Evolutionary conservation across 2,888 invertebrate species (phyloP), one percentile per base, ranked within the genome.

Genomic region (Galerucella pusilla): DNA sequence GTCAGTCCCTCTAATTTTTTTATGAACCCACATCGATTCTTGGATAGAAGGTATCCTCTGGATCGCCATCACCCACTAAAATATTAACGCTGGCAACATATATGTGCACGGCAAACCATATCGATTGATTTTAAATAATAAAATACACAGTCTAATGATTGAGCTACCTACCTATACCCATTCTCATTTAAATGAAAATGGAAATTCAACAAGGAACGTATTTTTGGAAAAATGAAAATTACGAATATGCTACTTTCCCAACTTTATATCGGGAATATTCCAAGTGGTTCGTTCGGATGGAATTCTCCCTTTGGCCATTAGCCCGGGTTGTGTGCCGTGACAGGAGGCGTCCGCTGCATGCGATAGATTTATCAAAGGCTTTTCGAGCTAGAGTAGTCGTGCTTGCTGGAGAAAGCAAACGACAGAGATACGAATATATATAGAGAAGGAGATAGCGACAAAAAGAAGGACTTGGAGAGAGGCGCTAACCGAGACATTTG

Each of bases 401-500:
- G 77, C 78, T 73, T 78, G 78, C 78, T 77, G 75, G 49, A 67
- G 66, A 72, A 60, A 65, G 45, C 12, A 16, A 65, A 9, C 20
- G 20, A 46, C 14, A 1, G 64, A 65, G 45, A 46, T n/a, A 46
- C 46, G 16, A 25, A 12, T n/a, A 35, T 3, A 57, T 45, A 20
- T 64, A 66, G 12, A 7, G 45, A 46, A 11, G 46, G 46, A 65
- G 16, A 65, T 12, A 46, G 64, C 16, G 7, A 57, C 20, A 57
- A 57, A 57, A 57, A 57, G 54, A 57, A 80, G 73, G 74, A 76
- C 75, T 77, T 76, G 66, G 71, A 66, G 75, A 82, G 84, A 83
- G 84, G 85, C 83, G 85, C 84, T 86, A 85, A 85, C 85, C 85
- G 85, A 85, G 86, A 86, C 86, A 85, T 86, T 86, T 86, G 86